A percentile compares a stretch with the other conserved stretches of the same genome.
These are phyloP conservation scores for Candoia aspera DNA, from an alignment of 2,113 vertebrate genomes.

Conservation along the genomic window DNA sequence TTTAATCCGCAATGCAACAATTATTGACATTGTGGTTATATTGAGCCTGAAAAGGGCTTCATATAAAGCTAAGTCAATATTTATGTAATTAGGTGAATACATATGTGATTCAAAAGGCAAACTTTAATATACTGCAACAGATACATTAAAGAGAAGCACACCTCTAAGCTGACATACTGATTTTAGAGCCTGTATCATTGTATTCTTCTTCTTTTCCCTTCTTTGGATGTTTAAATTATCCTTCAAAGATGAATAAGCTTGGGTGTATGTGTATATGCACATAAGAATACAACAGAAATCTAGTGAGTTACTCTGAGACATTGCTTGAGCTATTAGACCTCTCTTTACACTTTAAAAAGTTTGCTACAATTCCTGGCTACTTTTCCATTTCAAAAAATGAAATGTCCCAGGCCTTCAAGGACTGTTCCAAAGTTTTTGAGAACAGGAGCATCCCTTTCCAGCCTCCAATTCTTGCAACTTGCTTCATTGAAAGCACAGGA, in stretches of 20 bases:
- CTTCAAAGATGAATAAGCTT: slow-evolving; percentile 64
- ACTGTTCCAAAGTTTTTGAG: neutral
- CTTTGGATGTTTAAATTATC: slow-evolving; percentile 61
- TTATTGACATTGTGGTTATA: slow-evolving; percentile 79
- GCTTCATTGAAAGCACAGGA: neutral
- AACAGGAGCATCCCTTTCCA: neutral
- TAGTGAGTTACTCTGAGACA: neutral
- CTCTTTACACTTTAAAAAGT: neutral
- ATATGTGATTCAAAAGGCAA: slow-evolving; percentile 74
- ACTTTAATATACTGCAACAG: slow-evolving; percentile 44
- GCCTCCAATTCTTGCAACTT: neutral
- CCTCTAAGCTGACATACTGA: slow-evolving; percentile 69
- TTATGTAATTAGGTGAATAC: slow-evolving; percentile 78
- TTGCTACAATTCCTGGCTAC: neutral
- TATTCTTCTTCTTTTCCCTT: slow-evolving; percentile 41
- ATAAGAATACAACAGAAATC: neutral
- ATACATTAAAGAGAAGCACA: slow-evolving; percentile 53
- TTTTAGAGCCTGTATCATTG: slow-evolving; percentile 65
- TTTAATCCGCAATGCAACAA: too few species aligned
- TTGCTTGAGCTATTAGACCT: neutral
- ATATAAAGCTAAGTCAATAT: slow-evolving; percentile 76
- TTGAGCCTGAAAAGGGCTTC: slow-evolving; percentile 62
- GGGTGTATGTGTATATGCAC: too few species aligned
- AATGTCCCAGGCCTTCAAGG: neutral
- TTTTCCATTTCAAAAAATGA: neutral